Evolutionary conservation across 1,140 invertebrate genomes (phyloP), one percentile per base, ranked within the genome.

Genomic region (Lasaia peninsularis): DNA sequence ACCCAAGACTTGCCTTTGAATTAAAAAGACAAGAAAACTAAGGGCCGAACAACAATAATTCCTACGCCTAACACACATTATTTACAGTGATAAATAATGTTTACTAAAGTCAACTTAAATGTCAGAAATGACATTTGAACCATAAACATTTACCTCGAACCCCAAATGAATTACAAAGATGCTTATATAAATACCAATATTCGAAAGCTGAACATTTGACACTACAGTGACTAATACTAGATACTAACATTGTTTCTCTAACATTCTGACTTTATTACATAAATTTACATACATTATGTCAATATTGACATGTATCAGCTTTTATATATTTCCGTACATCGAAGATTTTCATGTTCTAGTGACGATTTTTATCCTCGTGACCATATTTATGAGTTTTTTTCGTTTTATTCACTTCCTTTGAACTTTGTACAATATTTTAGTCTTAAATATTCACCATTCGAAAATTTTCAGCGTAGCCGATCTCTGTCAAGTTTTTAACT

Each of bases 171-270:
- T 78, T 76, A 72, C 80, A 78, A 73, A 83, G 69, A 80, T 75
- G 63, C 73, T 72, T 82, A 83, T 67, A 67, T 66, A 70, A 73
- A 76, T 71, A 88, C 85, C 85, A 88, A 88, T 88, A 88, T 88
- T 88, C 61, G 84, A 88, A 88, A 88, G 85, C 85, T 88, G 85
- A 81, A 88, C 78, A 75, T 68, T 73, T 69, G 67, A 64, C 65
- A 70, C 79, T 82, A 86, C 67, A 52, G 53, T 71, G 62, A 70
- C 78, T 86, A 83, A 72, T 44, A 14, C 50, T 56, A 56, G 24
- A 56, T 14, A 32, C 53, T 56, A 56, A 48, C 11, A 31, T 40
- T 33, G 37, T 28, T 48, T 44, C 20, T 48, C 40, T 48, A 48
- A 48, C 18, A 10, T 48, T 48, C n/a, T 48, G 40, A 48, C 40